phyloP scores from a whole-genome alignment of 2,797 vertebrate species.

The Champsocephalus gunnari region DNA sequence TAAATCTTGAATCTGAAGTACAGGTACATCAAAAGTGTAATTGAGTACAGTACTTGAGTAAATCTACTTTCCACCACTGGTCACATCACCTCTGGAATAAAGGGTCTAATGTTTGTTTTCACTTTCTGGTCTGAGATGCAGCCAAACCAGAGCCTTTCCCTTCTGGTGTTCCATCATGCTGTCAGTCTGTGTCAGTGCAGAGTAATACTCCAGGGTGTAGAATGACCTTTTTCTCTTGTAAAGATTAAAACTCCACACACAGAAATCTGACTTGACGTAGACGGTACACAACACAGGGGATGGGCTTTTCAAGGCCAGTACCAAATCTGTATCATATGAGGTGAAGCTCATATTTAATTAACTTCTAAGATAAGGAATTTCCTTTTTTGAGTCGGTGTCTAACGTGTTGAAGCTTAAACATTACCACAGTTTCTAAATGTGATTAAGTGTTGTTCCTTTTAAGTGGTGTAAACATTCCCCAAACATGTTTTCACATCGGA shows the following conservation, averaged over 20 bases:
- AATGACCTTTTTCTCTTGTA: constrained; percentile 40
- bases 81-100: not conserved
- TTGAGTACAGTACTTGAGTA: too few relatives aligned
- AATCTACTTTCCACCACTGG: too few relatives aligned
- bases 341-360: not conserved
- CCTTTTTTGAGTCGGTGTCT: not conserved
- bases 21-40: too few relatives aligned
- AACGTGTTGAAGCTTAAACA: not conserved
- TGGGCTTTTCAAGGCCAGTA: not conserved
- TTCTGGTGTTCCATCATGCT: not conserved
- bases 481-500: constrained; percentile 4
- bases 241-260: constrained; percentile 26
- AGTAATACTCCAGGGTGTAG: constrained; percentile 26
- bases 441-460: constrained; percentile 6
- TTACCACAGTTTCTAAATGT: not conserved
- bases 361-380: constrained; percentile 12
- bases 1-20: too few relatives aligned
- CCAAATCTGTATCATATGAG: not conserved
- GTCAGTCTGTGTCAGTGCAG: constrained; percentile 28
- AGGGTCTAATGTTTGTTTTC: not conserved
- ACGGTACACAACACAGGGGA: constrained; percentile 1
- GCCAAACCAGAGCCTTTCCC: not conserved
- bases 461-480: constrained; percentile 8
- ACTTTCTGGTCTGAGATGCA: not conserved
- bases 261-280: constrained; percentile 6